A percentile compares a stretch with the other conserved stretches of the same genome.
Conservation (phyloP, 1,140 invertebrate genomes). For the Galendromus occidentalis region DNA sequence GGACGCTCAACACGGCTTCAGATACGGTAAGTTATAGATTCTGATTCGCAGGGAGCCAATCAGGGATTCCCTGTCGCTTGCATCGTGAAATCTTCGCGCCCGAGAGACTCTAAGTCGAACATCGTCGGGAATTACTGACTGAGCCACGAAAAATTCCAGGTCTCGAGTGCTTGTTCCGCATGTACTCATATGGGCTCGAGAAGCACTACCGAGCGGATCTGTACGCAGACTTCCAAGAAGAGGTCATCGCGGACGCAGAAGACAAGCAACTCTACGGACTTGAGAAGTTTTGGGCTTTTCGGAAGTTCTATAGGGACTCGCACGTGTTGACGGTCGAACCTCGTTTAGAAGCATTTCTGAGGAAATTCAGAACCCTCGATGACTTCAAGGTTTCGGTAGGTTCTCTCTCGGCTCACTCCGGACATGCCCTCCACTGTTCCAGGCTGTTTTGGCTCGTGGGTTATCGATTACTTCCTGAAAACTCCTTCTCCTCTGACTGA, state of each 20-base stretch:
- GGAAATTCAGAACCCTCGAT: constrained; percentile 78
- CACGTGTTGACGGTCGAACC: constrained; percentile 52
- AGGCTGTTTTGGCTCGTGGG: neutral
- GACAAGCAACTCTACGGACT: constrained; percentile 85
- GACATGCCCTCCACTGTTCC: neutral
- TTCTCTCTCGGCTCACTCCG: constrained; percentile 14
- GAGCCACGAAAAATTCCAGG: constrained; percentile 38
- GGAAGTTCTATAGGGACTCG: constrained; percentile 54
- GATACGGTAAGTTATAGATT: constrained; percentile 34
- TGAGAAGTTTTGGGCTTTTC: constrained; percentile 97
- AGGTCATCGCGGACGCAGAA: constrained; percentile 78
- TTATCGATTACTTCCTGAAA: neutral
- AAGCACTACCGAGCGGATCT: constrained; percentile 75
- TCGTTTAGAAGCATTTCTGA: constrained; percentile 53
- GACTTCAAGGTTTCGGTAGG: constrained; percentile 44
- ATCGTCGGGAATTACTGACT: too few species aligned
- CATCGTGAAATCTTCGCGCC: neutral
- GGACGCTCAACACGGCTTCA: constrained; percentile 70
- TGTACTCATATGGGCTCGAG: constrained; percentile 93
- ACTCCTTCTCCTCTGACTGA: neutral
- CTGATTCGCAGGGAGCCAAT: neutral
- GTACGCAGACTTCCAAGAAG: constrained; percentile 84
- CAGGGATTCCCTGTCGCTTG: neutral
- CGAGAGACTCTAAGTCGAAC: neutral
- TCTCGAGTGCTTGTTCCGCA: constrained; percentile 91